Conservation (phyloP, 1,140 invertebrate species). For the Augochlora pura region DNA sequence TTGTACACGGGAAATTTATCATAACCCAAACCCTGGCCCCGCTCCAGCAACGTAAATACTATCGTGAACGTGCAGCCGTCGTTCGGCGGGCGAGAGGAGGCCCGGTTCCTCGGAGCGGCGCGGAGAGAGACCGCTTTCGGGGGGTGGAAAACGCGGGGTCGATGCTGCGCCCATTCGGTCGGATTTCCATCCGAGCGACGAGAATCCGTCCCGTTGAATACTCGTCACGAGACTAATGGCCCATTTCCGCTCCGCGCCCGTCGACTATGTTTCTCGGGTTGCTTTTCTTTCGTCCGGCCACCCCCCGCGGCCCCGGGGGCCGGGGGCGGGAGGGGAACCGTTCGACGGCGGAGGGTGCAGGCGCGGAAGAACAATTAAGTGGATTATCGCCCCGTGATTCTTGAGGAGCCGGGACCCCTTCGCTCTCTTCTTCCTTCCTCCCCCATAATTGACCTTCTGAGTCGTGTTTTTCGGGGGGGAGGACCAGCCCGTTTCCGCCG, state of each 20-base stretch:
- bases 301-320: too few species aligned
- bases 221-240: slow-evolving; percentile 61
- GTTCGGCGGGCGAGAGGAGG: slow-evolving; percentile 20
- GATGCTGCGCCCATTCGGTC: slow-evolving; percentile 54
- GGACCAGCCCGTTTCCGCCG: slow-evolving; percentile 21
- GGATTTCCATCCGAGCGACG: slow-evolving; percentile 54
- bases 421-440: background rate
- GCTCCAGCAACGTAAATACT: slow-evolving; percentile 57
- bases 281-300: slow-evolving; percentile 17
- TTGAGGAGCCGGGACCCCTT: background rate
- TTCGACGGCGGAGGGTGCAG: background rate
- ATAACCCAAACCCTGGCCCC: slow-evolving; percentile 42
- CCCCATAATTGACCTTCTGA: slow-evolving; percentile 16
- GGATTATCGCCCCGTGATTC: slow-evolving; percentile 24
- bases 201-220: slow-evolving; percentile 63
- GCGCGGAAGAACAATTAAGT: slow-evolving; percentile 26
- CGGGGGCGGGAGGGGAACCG: background rate
- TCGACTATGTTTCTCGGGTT: slow-evolving; percentile 29
- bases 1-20: slow-evolving; percentile 63
- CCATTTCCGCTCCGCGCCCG: slow-evolving; percentile 51
- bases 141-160: slow-evolving; percentile 42
- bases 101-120: slow-evolving; percentile 25
- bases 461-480: background rate
- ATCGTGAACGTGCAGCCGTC: slow-evolving; percentile 56
- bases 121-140: slow-evolving; percentile 9